Percentiles rank a stretch among this genome's conserved stretches.
Evolutionary conservation across 2,888 invertebrate genomes (phyloP).

Genomic region (Mesoligia furuncula): DNA sequence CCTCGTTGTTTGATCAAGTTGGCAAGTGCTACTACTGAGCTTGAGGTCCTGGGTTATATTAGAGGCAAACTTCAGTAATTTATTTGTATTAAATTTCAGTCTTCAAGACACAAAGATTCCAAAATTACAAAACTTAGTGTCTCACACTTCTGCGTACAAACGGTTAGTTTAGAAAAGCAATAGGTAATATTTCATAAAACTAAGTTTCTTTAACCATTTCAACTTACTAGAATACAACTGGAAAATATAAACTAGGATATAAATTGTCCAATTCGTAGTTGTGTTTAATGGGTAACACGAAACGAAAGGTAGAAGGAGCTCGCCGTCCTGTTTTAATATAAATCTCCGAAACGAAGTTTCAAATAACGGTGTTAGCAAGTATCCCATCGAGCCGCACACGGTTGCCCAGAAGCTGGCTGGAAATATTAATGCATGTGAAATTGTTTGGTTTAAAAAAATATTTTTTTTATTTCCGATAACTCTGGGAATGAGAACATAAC

Average conservation of each 20-base stretch:
- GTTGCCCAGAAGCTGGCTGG: constrained; percentile 64
- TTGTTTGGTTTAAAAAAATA: background rate
- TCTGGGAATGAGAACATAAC: no score
- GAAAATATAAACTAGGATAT: constrained; percentile 63
- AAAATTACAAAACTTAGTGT: background rate
- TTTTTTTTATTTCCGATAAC: no score
- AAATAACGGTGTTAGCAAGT: constrained; percentile 65
- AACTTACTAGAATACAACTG: constrained; percentile 67
- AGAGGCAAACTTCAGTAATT: background rate
- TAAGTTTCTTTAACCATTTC: constrained; percentile 15
- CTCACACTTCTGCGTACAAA: background rate
- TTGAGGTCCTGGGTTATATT: background rate
- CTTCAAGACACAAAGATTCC: background rate
- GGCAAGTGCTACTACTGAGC: background rate
- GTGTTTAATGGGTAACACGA: constrained; percentile 66
- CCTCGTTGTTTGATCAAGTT: background rate
- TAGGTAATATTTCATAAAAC: constrained; percentile 29
- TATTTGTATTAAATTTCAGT: background rate
- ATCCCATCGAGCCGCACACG: constrained; percentile 55
- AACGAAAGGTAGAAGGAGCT: constrained; percentile 60
- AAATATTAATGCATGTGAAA: constrained; percentile 17
- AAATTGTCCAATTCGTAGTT: constrained; percentile 61
- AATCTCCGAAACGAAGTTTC: constrained; percentile 65
- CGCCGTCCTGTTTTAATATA: constrained; percentile 63
- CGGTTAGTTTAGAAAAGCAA: constrained; percentile 1